These are phyloP conservation scores for Turdus rufiventris DNA, from an alignment of 2,113 vertebrate genomes.

Conservation along the genomic window DNA sequence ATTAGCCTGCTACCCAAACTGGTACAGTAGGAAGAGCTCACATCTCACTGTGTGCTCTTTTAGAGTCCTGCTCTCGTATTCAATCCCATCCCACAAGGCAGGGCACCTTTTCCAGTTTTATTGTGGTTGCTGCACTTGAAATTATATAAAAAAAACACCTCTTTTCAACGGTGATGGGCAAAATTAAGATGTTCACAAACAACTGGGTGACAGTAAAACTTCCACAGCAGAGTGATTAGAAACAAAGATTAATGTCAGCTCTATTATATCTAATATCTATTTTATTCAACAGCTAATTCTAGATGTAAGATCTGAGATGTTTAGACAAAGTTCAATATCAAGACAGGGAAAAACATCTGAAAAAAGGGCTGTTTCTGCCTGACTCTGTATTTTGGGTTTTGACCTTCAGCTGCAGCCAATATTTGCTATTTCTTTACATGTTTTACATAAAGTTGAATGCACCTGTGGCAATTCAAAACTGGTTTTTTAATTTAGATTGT, in stretches of 20 bases:
- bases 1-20: background rate
- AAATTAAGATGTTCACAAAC: background rate
- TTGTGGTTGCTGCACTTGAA: background rate
- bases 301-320: background rate
- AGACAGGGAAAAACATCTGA: background rate
- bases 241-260: background rate
- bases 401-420: conserved; percentile 47
- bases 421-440: background rate
- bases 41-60: background rate
- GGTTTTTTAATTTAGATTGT: conserved; percentile 13
- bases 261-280: background rate
- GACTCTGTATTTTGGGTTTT: background rate
- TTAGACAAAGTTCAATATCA: background rate
- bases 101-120: background rate
- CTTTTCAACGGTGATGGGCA: background rate
- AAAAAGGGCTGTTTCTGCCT: background rate
- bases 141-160: background rate
- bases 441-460: conserved; percentile 44
- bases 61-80: background rate
- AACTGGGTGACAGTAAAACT: background rate
- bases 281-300: background rate
- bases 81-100: background rate
- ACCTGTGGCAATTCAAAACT: conserved; percentile 62
- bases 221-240: background rate
- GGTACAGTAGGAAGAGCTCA: background rate